phyloP scores from a whole-genome alignment of 92 coral and sea anemone genomes.

The Palythoa caribaeorum region DNA sequence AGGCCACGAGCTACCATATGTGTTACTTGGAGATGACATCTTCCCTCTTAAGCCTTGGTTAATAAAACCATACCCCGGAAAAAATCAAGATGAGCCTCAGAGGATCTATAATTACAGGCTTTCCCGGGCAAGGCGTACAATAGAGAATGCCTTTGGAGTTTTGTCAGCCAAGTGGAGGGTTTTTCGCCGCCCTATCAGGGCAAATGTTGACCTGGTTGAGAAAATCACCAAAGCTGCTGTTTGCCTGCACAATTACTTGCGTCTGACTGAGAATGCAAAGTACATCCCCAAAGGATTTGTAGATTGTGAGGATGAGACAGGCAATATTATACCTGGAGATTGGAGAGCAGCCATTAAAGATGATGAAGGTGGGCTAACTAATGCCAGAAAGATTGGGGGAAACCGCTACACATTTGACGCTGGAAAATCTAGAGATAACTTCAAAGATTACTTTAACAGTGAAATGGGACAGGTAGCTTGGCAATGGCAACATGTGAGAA shows the following conservation, averaged over 20 bases:
- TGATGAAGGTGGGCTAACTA: conserved; percentile 40
- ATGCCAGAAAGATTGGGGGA: conserved; percentile 33
- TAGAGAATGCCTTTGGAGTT: conserved; percentile 63
- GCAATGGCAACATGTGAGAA: conserved; percentile 45
- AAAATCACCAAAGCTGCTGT: conserved; percentile 35
- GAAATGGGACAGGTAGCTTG: conserved; percentile 50
- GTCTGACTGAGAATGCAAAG: conserved; percentile 52
- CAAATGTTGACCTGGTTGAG: conserved; percentile 48
- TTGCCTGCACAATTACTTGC: conserved; percentile 56
- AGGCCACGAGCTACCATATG: conserved; percentile 23
- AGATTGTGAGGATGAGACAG: conserved; percentile 52
- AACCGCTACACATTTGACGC: conserved; percentile 53
- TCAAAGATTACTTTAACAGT: conserved; percentile 41
- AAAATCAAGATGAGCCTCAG: conserved; percentile 30
- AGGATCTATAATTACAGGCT: conserved; percentile 53
- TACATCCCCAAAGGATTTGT: conserved; percentile 59
- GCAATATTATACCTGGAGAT: conserved; percentile 57
- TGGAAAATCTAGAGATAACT: conserved; percentile 29
- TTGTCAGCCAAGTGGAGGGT: conserved; percentile 57
- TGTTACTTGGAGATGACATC: conserved; percentile 42
- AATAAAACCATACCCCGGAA: conserved; percentile 63
- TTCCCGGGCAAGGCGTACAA: conserved; percentile 28
- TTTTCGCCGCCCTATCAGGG: conserved; percentile 45
- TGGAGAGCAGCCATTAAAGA: conserved; percentile 54
- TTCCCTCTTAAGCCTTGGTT: conserved; percentile 60